Evolutionary conservation across 2,888 invertebrate species (phyloP).

Genomic region (Dasypogon diadema): DNA sequence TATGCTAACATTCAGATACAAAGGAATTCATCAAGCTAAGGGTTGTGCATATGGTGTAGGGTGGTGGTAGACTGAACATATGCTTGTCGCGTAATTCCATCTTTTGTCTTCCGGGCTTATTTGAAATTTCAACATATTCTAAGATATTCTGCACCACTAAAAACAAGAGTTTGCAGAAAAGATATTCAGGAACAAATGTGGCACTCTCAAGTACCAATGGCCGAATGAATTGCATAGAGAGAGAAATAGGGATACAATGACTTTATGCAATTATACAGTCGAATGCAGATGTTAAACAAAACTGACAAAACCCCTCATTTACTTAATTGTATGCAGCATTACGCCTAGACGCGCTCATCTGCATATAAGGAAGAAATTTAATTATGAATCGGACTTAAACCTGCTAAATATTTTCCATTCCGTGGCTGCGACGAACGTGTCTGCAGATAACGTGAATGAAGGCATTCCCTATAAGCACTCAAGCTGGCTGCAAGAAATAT

Average conservation of each 20-base stretch:
- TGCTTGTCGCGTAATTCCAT: not conserved
- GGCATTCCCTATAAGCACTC: not conserved
- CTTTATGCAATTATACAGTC: slow-evolving; percentile 18
- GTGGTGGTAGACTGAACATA: not conserved
- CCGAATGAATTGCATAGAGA: not conserved
- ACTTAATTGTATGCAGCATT: slow-evolving; percentile 2
- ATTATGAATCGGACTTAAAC: slow-evolving; percentile 44
- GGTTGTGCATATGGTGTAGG: not conserved
- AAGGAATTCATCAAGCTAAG: not conserved
- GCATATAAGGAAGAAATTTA: slow-evolving; percentile 45
- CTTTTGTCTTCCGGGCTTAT: slow-evolving; percentile 1
- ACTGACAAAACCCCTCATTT: slow-evolving; percentile 32
- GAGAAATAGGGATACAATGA: not conserved
- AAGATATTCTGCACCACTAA: not conserved
- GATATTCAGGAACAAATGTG: not conserved
- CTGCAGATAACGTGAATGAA: slow-evolving; percentile 2
- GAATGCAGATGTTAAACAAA: not conserved
- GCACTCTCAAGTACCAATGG: not conserved
- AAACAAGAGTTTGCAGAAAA: not conserved
- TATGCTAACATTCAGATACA: not conserved
- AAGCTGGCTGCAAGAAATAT: not conserved
- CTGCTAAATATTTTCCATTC: slow-evolving; percentile 21
- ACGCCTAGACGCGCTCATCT: slow-evolving; percentile 28
- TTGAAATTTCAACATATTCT: slow-evolving; percentile 34
- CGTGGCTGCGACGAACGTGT: slow-evolving; percentile 1